Evolutionary conservation across 2,888 invertebrate genomes (phyloP).

Genomic region (Rhagium mordax): DNA sequence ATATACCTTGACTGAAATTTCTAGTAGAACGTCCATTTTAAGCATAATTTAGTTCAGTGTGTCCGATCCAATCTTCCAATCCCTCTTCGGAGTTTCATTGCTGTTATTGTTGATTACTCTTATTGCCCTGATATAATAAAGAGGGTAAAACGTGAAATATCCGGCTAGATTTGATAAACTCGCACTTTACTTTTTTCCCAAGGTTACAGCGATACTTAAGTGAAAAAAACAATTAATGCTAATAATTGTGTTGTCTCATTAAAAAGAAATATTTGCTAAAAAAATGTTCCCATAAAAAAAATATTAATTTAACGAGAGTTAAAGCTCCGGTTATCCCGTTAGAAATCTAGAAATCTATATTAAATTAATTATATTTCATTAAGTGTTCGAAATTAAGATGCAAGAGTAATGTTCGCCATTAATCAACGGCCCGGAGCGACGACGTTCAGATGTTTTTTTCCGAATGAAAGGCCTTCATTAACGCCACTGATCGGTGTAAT

Average conservation of each 20-base stretch:
- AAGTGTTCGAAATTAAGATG: slow-evolving; percentile 34
- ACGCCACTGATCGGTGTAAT: slow-evolving; percentile 39
- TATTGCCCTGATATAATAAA: too few species aligned
- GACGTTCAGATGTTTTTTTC: slow-evolving; percentile 33
- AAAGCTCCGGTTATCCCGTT: background rate
- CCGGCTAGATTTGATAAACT: too few species aligned
- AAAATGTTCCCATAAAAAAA: slow-evolving; percentile 14
- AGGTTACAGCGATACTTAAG: too few species aligned
- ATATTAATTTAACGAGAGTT: slow-evolving; percentile 5
- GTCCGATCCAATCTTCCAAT: too few species aligned
- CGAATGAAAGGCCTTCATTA: slow-evolving; percentile 41
- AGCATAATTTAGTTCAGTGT: too few species aligned
- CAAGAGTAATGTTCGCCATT: slow-evolving; percentile 34
- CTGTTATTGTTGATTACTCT: too few species aligned
- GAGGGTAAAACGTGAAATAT: too few species aligned
- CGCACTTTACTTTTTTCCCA: too few species aligned
- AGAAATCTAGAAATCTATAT: slow-evolving; percentile 22
- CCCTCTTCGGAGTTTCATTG: too few species aligned
- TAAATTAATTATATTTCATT: slow-evolving; percentile 34
- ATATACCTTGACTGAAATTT: too few species aligned
- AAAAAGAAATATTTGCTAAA: background rate
- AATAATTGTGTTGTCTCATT: background rate
- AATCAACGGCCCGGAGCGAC: slow-evolving; percentile 34
- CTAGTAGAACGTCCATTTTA: too few species aligned
- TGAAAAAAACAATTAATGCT: background rate